Conservation (phyloP, 2,888 invertebrate species). For the Mimachlamys varia region DNA sequence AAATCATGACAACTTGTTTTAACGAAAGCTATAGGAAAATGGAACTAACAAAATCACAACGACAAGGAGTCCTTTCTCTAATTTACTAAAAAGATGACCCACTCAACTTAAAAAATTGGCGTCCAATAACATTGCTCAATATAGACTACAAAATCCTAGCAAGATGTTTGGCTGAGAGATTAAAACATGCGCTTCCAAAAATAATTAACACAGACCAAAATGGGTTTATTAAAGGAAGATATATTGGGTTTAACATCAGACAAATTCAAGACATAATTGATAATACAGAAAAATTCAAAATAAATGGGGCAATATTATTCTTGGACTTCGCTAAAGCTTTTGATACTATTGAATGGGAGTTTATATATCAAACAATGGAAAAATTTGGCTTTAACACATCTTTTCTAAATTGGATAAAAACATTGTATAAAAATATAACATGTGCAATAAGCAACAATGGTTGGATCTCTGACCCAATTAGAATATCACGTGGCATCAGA, state of each 20-base stretch:
- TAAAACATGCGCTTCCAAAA: slow-evolving; percentile 25
- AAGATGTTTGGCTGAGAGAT: slow-evolving; percentile 37
- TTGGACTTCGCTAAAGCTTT: slow-evolving; percentile 51
- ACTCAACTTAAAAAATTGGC: slow-evolving; percentile 36
- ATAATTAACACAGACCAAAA: slow-evolving; percentile 28
- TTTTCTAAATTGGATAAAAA: slow-evolving; percentile 43
- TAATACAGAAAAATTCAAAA: slow-evolving; percentile 37
- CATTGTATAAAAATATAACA: no score
- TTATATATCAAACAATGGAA: slow-evolving; percentile 17
- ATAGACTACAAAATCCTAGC: no score
- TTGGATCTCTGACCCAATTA: slow-evolving; percentile 32
- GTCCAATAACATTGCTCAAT: slow-evolving; percentile 43
- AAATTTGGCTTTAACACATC: slow-evolving; percentile 24
- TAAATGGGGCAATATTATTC: no score
- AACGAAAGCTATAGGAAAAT: background rate
- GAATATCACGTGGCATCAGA: slow-evolving; percentile 28
- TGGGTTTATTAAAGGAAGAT: slow-evolving; percentile 40
- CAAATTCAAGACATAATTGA: slow-evolving; percentile 45
- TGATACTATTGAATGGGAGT: slow-evolving; percentile 42
- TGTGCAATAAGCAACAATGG: slow-evolving; percentile 38
- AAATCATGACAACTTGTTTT: background rate
- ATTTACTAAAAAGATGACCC: slow-evolving; percentile 42
- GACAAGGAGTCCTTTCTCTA: background rate
- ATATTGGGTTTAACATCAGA: no score
- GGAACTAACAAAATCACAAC: background rate